Evolutionary conservation across 53 echinoderm and acorn worm genomes (phyloP), one percentile per base, ranked within the genome.

Genomic region (Holothuria leucospilota): DNA sequence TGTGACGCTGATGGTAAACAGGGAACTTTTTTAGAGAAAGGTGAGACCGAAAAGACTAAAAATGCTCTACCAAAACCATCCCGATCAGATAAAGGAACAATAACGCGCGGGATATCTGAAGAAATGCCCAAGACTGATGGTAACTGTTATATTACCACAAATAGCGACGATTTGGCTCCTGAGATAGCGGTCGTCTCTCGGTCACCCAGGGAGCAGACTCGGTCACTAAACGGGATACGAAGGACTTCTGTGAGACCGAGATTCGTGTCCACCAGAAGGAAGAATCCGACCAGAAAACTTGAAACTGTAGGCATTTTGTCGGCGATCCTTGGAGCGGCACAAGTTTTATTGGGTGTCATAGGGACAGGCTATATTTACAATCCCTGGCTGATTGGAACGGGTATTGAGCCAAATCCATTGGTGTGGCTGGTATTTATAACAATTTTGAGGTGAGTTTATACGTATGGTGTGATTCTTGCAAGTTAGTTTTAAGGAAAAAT

Each of bases 321-420:
- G 0, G 61, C n/a, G 15, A 38, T 59, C 20, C 53, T 80, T 20
- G 80, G 80, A 20, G 13, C 39, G 2, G 60, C 59, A 27, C 39
- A 24, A 16, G 29, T 80, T 13, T 20, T 60, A 11, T 14, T 80
- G 29, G 61, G 80, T 25, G 21, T 34, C 16, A 34, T 60, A 18
- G 80, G 80, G 2, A 62, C 61, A 10, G 60, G 59, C 38, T 80
- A 80, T 38, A 80, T 80, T 29, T 80, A 80, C 61, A 80, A 80
- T 30, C 80, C 80, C 6, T 29, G 0, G 13, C 13, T 27, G 1
- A 21, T 67, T 18, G 67, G 67, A 30, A 75, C 75, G 28, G 23
- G 1, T 26, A 12, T n/a, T 13, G 75, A 75, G 25, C 51, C 75
- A 15, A 24, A 9, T 20, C 75, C 75, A 13, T 23, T n/a, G 20